Conservation (phyloP, 2,888 invertebrate species). For the Andrena marginata region DNA sequence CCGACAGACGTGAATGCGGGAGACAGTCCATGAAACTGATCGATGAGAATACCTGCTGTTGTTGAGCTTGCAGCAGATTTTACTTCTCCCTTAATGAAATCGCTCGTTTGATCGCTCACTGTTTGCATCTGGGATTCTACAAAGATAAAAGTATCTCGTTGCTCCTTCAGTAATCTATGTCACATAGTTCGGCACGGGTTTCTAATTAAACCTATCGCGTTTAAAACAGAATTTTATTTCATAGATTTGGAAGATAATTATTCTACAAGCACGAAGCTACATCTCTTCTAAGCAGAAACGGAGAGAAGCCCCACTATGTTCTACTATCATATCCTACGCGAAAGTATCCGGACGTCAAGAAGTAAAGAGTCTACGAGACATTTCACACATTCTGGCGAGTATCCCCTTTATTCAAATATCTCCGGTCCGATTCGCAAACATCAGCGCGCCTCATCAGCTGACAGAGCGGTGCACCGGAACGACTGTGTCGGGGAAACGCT, state of each 20-base stretch:
- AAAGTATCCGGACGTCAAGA: constrained; percentile 8
- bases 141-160: constrained; percentile 22
- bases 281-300: too few relatives aligned
- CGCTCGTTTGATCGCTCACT: not conserved
- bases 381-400: not conserved
- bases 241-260: too few relatives aligned
- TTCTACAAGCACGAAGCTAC: not conserved
- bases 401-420: constrained; percentile 37
- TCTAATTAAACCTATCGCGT: not conserved
- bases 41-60: constrained; percentile 28
- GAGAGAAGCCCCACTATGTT: too few relatives aligned
- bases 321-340: not conserved
- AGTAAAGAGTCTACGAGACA: constrained; percentile 24
- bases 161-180: not conserved
- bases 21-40: not conserved
- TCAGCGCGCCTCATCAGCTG: constrained; percentile 15
- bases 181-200: not conserved
- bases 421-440: not conserved
- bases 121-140: constrained; percentile 11
- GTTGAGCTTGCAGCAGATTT: not conserved
- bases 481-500: constrained; percentile 46
- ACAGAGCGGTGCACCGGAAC: constrained; percentile 30
- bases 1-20: not conserved
- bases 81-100: constrained; percentile 57
- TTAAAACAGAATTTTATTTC: too few relatives aligned